Evolutionary conservation across 2,797 vertebrate species (phyloP).

Genomic region (Phalanger gymnotis): DNA sequence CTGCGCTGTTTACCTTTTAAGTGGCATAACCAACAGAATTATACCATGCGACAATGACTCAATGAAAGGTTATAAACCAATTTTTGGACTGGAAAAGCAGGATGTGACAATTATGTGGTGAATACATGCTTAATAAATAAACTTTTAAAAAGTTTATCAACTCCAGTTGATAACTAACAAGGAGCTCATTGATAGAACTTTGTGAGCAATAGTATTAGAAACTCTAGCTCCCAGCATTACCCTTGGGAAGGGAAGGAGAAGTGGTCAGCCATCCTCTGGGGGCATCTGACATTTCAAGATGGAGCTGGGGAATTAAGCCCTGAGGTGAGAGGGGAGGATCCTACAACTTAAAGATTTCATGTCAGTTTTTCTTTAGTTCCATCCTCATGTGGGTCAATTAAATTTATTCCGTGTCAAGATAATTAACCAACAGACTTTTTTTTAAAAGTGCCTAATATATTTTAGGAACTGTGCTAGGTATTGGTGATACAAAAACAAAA

Average conservation of each 20-base stretch:
- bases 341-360: neutral
- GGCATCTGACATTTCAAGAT: neutral
- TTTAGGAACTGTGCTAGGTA: neutral
- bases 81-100: too few relatives aligned
- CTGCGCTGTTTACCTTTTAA: too few relatives aligned
- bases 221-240: neutral
- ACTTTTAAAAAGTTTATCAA: neutral
- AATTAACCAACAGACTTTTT: neutral
- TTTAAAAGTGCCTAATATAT: neutral
- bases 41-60: too few relatives aligned
- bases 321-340: neutral
- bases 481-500: neutral
- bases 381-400: neutral
- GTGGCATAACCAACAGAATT: too few relatives aligned
- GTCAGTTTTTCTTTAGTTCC: neutral
- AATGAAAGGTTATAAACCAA: too few relatives aligned
- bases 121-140: neutral
- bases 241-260: neutral
- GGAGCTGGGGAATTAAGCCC: neutral
- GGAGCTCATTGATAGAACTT: neutral
- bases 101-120: too few relatives aligned
- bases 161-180: neutral
- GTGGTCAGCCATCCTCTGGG: too few relatives aligned
- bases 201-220: neutral
- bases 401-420: neutral